Conservation (phyloP, 2,888 invertebrate genomes). For the Leistus spinibarbis region DNA sequence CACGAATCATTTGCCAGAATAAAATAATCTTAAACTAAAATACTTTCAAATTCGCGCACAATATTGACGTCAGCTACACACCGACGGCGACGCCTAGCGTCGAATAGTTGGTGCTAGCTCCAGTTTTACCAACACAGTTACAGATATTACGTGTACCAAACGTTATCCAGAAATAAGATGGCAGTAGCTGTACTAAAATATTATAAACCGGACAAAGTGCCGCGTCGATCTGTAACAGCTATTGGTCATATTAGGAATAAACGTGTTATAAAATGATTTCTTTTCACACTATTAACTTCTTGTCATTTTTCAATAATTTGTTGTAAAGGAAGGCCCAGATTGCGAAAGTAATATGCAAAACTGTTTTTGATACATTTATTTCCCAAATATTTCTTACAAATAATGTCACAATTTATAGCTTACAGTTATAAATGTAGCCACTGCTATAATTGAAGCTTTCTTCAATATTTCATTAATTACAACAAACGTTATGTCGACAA, state of each 20-base stretch:
- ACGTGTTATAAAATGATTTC: no score
- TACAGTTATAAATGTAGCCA: background rate
- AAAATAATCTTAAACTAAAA: background rate
- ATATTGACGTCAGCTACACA: background rate
- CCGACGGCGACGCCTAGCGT: background rate
- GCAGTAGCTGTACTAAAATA: background rate
- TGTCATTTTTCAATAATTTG: no score
- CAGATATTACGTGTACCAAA: background rate
- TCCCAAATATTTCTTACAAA: slow-evolving; percentile 19
- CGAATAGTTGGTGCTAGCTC: background rate
- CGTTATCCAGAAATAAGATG: background rate
- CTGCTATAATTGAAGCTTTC: background rate
- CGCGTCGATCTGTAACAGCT: no score
- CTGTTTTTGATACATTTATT: slow-evolving; percentile 22
- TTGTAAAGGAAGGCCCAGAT: no score
- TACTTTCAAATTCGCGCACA: background rate
- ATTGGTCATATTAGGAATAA: no score
- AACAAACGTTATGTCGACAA: background rate
- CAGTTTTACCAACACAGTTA: background rate
- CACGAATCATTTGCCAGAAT: no score
- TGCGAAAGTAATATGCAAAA: no score
- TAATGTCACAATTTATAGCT: background rate
- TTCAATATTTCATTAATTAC: slow-evolving; percentile 3
- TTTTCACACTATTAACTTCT: no score
- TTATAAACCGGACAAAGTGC: no score